Conservation (phyloP, 2,113 vertebrate genomes). For the Zosterops hypoxanthus region DNA sequence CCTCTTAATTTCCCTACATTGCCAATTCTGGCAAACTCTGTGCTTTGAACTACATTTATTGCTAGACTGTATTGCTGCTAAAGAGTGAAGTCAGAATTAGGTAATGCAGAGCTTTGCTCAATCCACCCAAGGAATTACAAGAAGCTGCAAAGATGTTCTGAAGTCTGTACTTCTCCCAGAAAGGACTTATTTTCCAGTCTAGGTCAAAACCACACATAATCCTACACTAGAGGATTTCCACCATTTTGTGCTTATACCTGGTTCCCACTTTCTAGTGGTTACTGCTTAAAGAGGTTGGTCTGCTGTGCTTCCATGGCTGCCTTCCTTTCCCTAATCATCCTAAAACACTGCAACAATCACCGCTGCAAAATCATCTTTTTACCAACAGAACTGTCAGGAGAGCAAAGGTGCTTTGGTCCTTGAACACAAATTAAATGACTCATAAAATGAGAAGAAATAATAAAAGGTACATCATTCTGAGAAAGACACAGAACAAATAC, state of each 20-base stretch:
- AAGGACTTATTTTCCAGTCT: neutral
- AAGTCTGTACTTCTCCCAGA: neutral
- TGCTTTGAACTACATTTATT: neutral
- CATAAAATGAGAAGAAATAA: neutral
- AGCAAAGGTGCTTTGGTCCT: neutral
- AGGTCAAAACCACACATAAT: neutral
- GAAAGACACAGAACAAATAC: neutral
- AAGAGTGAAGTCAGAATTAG: conserved; percentile 17
- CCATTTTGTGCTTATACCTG: neutral
- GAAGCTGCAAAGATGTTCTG: neutral
- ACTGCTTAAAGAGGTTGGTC: neutral
- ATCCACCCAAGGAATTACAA: neutral
- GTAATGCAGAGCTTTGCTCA: neutral
- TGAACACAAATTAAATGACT: neutral
- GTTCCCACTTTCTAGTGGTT: neutral
- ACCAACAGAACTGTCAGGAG: neutral
- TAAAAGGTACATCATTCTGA: neutral
- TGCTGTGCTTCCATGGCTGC: neutral
- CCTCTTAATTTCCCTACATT: neutral
- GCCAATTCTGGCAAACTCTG: neutral
- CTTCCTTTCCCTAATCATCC: neutral
- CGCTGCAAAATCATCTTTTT: neutral
- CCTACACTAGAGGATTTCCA: neutral
- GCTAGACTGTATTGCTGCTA: neutral
- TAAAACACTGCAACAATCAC: neutral